A percentile compares a stretch with the other conserved stretches of the same genome.
These are phyloP conservation scores for Molossus alvarezi DNA, from an alignment of 2,797 vertebrate genomes.

Conservation along the genomic window DNA sequence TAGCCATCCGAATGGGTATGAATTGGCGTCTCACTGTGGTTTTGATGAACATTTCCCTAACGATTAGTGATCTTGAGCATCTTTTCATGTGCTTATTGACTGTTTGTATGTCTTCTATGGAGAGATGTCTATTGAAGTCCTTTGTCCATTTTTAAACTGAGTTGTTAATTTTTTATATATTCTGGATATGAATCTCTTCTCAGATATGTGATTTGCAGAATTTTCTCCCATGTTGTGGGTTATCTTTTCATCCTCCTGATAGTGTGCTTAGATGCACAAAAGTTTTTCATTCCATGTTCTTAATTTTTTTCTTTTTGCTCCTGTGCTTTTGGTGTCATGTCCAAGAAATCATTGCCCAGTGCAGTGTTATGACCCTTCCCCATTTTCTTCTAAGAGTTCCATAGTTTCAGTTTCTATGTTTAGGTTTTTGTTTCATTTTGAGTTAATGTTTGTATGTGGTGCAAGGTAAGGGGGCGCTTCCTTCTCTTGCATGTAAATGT, in stretches of 20 bases:
- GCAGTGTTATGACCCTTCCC: background rate
- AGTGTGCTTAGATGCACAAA: background rate
- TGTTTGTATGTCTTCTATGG: background rate
- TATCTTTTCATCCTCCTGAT: background rate
- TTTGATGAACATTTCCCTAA: constrained; percentile 36
- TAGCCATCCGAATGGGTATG: background rate
- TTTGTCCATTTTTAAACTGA: background rate
- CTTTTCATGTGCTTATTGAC: background rate
- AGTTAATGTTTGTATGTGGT: background rate
- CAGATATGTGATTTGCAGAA: background rate
- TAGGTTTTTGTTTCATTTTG: constrained; percentile 4
- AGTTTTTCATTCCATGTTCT: constrained; percentile 28
- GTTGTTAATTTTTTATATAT: background rate
- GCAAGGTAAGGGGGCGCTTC: background rate
- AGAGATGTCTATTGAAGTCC: background rate
- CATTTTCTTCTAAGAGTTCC: constrained; percentile 17
- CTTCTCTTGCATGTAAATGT: constrained; percentile 12
- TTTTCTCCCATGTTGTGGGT: background rate
- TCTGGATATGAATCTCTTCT: background rate
- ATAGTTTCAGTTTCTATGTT: background rate
- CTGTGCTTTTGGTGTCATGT: background rate
- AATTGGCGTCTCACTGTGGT: background rate
- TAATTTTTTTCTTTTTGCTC: background rate
- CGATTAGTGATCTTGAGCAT: background rate
- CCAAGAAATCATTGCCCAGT: background rate